Base-by-base conservation (phyloP, 2,888 invertebrate genomes). In the Blastobasis adustella region DNA sequence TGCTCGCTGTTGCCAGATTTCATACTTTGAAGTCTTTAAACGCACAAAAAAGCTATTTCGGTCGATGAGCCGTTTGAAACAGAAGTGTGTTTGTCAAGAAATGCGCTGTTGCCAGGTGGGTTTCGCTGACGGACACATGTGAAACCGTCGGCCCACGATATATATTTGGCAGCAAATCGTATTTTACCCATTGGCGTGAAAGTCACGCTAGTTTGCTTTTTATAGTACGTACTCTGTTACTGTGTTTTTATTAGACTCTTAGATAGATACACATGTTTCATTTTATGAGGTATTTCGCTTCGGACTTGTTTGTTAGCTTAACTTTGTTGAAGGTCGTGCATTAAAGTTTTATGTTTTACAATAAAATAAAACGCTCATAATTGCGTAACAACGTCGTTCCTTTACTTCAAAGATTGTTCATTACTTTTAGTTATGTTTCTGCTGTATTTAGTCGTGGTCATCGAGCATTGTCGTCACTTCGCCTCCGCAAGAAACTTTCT, bases 401-500 rank as follows among this genome's bases (percentile, higher is more conserved):
- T 23, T 23, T 23, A 23, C 23, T 23, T 23, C 23, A 23, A 23
- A 23, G 23, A 23, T 23, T 23, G 23, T 23, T 23, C 23, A 23
- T 23, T 23, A 23, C 23, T 2, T 49, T 54, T 54, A 47, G 45
- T 47, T 36, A 40, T 44, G 43, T 52, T 51, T 53, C 49, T 39
- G 23, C 23, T 23, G 23, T 46, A 47, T 54, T 50, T 52, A 52
- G 49, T 10, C 10, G 10, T n/a, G 9, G 46, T 46, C 9, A 37
- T 37, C 8, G 46, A 38, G 49, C 8, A 39, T 5, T 69, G 61
- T 75, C 62, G 65, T 65, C 71, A 67, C 23, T 23, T 23, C 23
- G 46, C 61, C 60, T 67, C 57, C 59, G 61, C 62, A 57, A 65
- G 64, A 69, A 67, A 77, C 79, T 85, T 82, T 83, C 83, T 76